Base-by-base conservation (phyloP, 2,888 invertebrate genomes). In the Resseliella maxima region DNA sequence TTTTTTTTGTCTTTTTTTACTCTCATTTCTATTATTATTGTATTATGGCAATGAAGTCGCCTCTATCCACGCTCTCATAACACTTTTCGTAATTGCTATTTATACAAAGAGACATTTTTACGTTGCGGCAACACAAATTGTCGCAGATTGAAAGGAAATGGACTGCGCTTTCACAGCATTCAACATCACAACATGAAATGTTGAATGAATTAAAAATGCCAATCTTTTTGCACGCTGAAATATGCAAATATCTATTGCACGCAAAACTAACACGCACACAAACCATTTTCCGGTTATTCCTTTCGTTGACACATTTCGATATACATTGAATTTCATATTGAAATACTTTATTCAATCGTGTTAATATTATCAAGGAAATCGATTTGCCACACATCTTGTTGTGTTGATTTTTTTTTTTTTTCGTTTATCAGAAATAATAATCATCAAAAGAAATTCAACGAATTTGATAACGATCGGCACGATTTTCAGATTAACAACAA, bases 1-100 rank as follows among this genome's bases (percentile, higher is more conserved):
- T 27, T 12, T 15, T 50, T 50, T 15, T 50, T 18, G n/a, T n/a
- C n/a, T n/a, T n/a, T n/a, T n/a, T n/a, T n/a, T n/a, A n/a, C n/a
- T n/a, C n/a, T n/a, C n/a, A n/a, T n/a, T n/a, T n/a, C n/a, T n/a
- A n/a, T n/a, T n/a, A n/a, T n/a, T n/a, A n/a, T 27, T 31, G 72
- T 72, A 72, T 72, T 72, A 72, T 31, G 72, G 1, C 72, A 72
- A 72, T 72, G 72, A 72, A 72, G 72, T 72, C 72, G 72, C 72
- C 31, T 72, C 72, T 72, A 72, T 72, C n/a, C 72, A 31, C 31
- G 59, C 46, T 50, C 59, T 59, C 59, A 59, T 59, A 59, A 59
- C 59, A 59, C 72, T 27, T 27, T 24, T 59, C 24, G 59, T 59
- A 59, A 59, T 59, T 59, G 59, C 72, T 31, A 72, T 72, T 72